Base-by-base conservation (phyloP, 2,113 vertebrate species). In the Donacobius atricapilla region DNA sequence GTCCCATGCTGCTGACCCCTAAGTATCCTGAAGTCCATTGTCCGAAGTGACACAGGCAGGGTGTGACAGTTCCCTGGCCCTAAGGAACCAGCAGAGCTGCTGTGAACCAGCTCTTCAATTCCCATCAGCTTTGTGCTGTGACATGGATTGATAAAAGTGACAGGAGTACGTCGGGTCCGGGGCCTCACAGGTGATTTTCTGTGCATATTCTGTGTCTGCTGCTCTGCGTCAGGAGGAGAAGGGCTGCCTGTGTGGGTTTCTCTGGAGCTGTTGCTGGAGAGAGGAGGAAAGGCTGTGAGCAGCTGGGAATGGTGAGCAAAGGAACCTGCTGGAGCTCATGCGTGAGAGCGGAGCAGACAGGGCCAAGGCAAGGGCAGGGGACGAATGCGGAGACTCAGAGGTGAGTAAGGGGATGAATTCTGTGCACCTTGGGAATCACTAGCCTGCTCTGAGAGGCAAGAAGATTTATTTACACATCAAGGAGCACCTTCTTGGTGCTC, bases 161-260 rank as follows among this genome's bases (percentile, higher is more conserved):
- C 42, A 57, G 25, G 7, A 15, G 2, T 18, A 13, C 2, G 0
- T 3, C 21, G 13, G 51, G 4, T 51, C 58, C 48, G 21, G n/a
- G 4, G 33, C 27, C 37, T 71, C 23, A 5, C 10, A 25, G 37
- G 21, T 31, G 35, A 28, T 70, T 70, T 83, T 70, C 54, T 39
- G 17, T 25, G 53, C 4, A 8, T 63, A 3, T 1, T 73, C 0
- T 66, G 22, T 53, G 22, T 12, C 28, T 47, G 21, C 45, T 78
- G 16, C 47, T 57, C 76, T 61, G 44, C 31, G 23, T 8, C 42
- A 39, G 66, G n/a, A 35, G 35, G 21, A 64, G 61, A 40, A 66
- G 42, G 16, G 31, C n/a, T 80, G 61, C 22, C 37, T 51, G 20
- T 20, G 23, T 56, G 28, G 15, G 8, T 42, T 57, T 63, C 13